Conservation (phyloP, 1,140 invertebrate genomes). For the Lepidurus apus region DNA sequence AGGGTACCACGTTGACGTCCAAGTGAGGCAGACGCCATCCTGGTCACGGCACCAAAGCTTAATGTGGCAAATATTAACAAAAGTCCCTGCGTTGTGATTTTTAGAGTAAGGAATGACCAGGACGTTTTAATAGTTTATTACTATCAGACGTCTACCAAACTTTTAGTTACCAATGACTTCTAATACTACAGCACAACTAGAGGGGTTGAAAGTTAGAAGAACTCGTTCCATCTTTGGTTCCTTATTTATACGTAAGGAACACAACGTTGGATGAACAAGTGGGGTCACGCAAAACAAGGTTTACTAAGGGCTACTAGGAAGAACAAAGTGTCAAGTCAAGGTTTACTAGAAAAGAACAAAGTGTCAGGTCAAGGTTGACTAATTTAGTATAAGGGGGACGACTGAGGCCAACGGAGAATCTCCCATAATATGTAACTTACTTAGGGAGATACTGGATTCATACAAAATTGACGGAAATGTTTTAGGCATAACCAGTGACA, state of each 20-base stretch:
- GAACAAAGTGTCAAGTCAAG: background rate
- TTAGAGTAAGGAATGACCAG: conserved; percentile 5
- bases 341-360: background rate
- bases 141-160: conserved; percentile 1
- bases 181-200: background rate
- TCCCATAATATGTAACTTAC: too few relatives aligned
- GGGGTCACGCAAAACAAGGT: too few relatives aligned
- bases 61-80: conserved; percentile 1
- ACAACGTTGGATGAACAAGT: background rate
- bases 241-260: background rate
- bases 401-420: background rate
- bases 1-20: too few relatives aligned
- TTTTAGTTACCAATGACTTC: background rate
- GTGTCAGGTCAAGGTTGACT: too few relatives aligned
- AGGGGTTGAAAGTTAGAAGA: too few relatives aligned
- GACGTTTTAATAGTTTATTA: conserved; percentile 1
- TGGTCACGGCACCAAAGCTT: too few relatives aligned
- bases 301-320: background rate
- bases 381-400: background rate
- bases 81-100: conserved; percentile 1
- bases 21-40: too few relatives aligned
- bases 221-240: too few relatives aligned
- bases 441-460: too few relatives aligned
- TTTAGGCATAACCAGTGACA: too few relatives aligned
- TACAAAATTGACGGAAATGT: too few relatives aligned